Evolutionary conservation across 2,113 vertebrate genomes (phyloP).

Genomic region (Tyrannus savana): DNA sequence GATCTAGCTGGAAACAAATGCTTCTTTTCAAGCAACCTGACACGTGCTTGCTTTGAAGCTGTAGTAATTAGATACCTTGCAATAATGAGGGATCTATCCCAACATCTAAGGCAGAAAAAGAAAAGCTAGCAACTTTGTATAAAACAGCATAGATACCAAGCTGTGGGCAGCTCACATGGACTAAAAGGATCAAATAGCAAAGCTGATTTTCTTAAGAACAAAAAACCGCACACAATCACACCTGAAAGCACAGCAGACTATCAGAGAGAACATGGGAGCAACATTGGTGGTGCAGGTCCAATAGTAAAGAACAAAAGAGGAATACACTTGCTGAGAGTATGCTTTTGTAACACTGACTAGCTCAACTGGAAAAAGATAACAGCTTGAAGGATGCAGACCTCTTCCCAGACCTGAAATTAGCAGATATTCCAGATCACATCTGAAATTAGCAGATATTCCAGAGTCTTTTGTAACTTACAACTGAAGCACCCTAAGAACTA

Average conservation of each 20-base stretch:
- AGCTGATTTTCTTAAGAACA: neutral
- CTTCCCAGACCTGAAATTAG: neutral
- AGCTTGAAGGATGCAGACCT: neutral
- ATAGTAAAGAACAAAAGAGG: neutral
- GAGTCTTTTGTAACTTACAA: neutral
- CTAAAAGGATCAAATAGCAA: neutral
- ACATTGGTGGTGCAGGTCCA: fast-evolving
- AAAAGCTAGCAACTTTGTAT: neutral
- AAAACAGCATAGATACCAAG: neutral
- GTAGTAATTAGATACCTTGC: constrained; percentile 35
- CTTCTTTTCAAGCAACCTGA: constrained; percentile 35
- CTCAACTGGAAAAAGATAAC: neutral
- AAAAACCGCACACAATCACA: neutral
- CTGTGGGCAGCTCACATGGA: neutral
- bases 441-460: neutral
- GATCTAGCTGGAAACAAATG: constrained; percentile 32
- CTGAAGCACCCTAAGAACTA: neutral
- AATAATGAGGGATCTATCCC: constrained; percentile 10
- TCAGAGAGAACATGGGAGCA: neutral
- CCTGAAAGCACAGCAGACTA: neutral
- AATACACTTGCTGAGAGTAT: neutral
- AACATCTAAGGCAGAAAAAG: neutral
- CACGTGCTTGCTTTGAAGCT: constrained; percentile 36
- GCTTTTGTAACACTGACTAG: neutral
- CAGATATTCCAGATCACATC: neutral